Evolutionary conservation across 2,797 vertebrate genomes (phyloP).

Genomic region (Parauchenoglanis ngamensis): DNA sequence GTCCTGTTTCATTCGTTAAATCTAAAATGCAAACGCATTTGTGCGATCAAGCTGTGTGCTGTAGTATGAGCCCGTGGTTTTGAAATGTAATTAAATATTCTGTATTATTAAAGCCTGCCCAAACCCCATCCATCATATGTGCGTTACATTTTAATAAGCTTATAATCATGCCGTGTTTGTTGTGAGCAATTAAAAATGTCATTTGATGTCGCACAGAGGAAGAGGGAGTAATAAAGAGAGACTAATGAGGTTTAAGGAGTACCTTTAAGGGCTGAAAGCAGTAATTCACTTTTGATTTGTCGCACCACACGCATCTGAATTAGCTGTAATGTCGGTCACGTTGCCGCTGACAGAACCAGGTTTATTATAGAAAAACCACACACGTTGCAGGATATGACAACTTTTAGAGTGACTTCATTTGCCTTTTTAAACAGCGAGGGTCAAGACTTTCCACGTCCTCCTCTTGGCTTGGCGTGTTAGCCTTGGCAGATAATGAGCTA

Average conservation of each 20-base stretch:
- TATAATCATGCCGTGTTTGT: constrained; percentile 36
- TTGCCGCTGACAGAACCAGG: background rate
- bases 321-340: background rate
- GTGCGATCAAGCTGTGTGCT: background rate
- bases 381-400: constrained; percentile 19
- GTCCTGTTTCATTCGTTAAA: background rate
- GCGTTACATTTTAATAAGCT: constrained; percentile 33
- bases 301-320: constrained; percentile 34
- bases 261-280: constrained; percentile 36
- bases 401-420: constrained; percentile 12
- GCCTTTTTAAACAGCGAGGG: background rate
- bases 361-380: background rate
- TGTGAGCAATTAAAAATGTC: constrained; percentile 25
- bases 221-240: background rate
- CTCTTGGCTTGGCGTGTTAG: background rate
- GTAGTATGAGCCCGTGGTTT: background rate
- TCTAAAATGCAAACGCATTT: background rate
- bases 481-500: constrained; percentile 20
- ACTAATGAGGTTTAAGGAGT: background rate
- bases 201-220: constrained; percentile 12
- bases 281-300: constrained; percentile 36
- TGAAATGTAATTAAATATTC: background rate
- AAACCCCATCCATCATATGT: constrained; percentile 18
- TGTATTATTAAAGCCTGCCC: background rate
- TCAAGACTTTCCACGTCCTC: background rate